Evolutionary conservation across 2,113 vertebrate species (phyloP).

Genomic region (Mohoua ochrocephala): DNA sequence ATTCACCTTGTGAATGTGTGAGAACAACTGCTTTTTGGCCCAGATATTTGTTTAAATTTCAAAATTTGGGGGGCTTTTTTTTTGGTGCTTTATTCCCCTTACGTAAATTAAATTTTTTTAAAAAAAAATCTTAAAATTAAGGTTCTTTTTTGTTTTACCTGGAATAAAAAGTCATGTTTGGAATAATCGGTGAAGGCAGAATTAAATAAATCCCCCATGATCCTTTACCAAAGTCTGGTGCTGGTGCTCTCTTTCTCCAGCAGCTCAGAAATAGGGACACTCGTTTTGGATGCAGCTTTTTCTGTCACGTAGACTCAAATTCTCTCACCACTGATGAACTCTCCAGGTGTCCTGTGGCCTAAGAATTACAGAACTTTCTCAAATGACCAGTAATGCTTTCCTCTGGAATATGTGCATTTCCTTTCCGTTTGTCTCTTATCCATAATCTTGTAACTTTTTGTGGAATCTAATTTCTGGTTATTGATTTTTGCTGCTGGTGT

Average conservation of each 20-base stretch:
- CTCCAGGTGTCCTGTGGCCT: background rate
- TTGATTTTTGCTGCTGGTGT: background rate
- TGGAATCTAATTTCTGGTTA: rapidly evolving
- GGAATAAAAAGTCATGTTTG: background rate
- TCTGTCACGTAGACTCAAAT: rapidly evolving
- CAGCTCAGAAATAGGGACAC: background rate
- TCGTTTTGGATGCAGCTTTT: background rate
- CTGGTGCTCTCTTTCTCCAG: background rate
- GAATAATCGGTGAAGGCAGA: background rate
- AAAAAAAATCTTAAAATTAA: background rate
- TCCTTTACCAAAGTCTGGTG: background rate
- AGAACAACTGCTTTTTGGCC: background rate
- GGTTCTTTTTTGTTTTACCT: background rate
- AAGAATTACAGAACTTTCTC: background rate
- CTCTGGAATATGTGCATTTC: background rate
- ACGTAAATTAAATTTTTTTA: background rate
- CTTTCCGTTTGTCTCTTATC: background rate
- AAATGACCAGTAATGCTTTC: background rate
- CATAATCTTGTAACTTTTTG: background rate
- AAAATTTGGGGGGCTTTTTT: rapidly evolving
- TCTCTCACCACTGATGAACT: background rate
- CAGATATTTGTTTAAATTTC: background rate
- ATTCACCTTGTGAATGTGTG: background rate
- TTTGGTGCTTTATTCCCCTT: rapidly evolving
- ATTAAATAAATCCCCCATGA: background rate